Base-by-base conservation (phyloP, 2,888 invertebrate genomes). In the Drosophila tripunctata region DNA sequence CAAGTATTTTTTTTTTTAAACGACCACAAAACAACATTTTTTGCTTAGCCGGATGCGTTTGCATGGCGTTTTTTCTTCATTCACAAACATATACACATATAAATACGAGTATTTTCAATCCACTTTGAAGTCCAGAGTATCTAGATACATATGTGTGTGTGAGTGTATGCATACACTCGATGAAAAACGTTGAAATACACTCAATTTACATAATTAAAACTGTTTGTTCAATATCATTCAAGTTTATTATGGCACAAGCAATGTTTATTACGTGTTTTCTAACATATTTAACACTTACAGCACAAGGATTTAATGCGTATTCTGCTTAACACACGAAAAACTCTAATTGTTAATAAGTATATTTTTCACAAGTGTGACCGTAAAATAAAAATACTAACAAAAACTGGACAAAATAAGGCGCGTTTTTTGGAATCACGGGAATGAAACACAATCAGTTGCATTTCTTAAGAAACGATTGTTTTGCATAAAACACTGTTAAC, bases 291-390 rank as follows among this genome's bases (percentile, higher is more conserved):
- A 15, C 21, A 51, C 51, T 51, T 51, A 51, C 51, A 51, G 51
- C 40, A 30, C 40, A 30, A 19, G 27, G 19, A 50, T 50, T 36
- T 40, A 51, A 12, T 40, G 40, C 51, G 48, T 43, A 31, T 54
- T 54, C 33, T 44, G n/a, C 27, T 51, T 56, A 56, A 19, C 35
- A 31, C 47, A 56, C 55, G 45, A 38, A 56, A 44, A 56, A 47
- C 19, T 47, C 15, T 38, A 47, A 38, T 55, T 55, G 30, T 55
- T 55, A 55, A 55, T 45, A 55, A 36, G 55, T 44, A 45, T 36
- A 36, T 44, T 43, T 55, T 55, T 44, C 44, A 45, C 21, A 27
- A 36, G 30, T 45, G 55, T 55, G 45, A 12, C 55, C 36, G 30
- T 30, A n/a, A 7, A 3, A 3, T 4, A 5, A 47, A 56, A 47